Evolutionary conservation across 2,888 invertebrate species (phyloP), one percentile per base, ranked within the genome.

Genomic region (Pristionchus fissidentatus): DNA sequence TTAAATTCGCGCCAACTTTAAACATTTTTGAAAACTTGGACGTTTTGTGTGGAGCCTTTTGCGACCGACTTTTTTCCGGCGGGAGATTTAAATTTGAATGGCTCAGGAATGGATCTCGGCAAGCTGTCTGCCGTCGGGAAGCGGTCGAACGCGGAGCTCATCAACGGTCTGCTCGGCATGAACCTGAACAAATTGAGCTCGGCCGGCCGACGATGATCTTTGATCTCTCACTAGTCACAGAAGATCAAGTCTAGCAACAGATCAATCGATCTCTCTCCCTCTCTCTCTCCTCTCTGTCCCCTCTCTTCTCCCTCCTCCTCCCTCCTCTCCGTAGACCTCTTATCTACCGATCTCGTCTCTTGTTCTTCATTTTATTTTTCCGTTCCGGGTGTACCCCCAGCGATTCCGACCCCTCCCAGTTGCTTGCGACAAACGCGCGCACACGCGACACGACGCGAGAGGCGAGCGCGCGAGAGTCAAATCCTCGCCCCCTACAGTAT

Each of bases 121-220:
- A 88, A 90, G 83, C 84, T 90, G 82, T 87, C 87, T 22, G 88
- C 88, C n/a, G 90, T 91, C 49, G 91, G 91, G 57, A 91, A 91
- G 85, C 87, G 91, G 83, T 90, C 90, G 46, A 91, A 91, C 85
- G 91, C 91, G 73, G 91, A 91, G 85, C 88, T 91, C 84, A 90
- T 91, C 87, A 91, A 91, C 87, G 91, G 91, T 35, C 90, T 91
- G 70, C 87, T 90, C 83, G 90, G 91, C 84, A 90, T 90, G 91
- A 90, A 91, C 84, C 87, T 91, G 57, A 90, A 91, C 88, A 86
- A 88, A 80, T 86, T 91, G 78, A 86, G 86, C 66, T 86, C 85
- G 55, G 88, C 87, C 83, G 90, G 90, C 62, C 84, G 88, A 60
- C 83, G 87, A 85, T 86, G 84, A 78, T 38, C 79, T 43, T 22